Evolutionary conservation across 2,888 invertebrate species (phyloP), one percentile per base, ranked within the genome.

Genomic region (Archips crataeganus): DNA sequence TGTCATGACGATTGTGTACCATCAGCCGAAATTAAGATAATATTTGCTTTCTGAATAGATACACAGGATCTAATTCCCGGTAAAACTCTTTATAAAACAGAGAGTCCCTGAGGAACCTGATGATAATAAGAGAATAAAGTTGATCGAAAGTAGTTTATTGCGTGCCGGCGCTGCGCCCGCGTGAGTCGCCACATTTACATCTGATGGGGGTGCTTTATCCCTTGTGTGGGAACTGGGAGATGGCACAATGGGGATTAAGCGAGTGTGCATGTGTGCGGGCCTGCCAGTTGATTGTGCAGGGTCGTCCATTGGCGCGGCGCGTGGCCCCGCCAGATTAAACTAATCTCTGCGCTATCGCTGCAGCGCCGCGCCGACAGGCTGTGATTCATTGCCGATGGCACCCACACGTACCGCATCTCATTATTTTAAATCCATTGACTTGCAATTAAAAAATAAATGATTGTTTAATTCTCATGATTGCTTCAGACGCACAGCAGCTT

Each of bases 251-350:
- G 47, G 63, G 63, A 47, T 63, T 63, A 47, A 47, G 34, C 23
- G 10, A 57, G 11, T 11, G 51, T 57, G 57, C 32, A 2, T 47
- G 63, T 59, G 59, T 63, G 62, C 39, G 39, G 39, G 39, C 39
- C 39, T 6, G 39, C 63, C 11, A 42, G 57, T 49, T 42, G 15
- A 23, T 11, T 57, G 23, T 49, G 47, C 36, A 54, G 54, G 39
- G 39, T 39, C 39, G 1, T 39, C 6, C 39, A 39, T 39, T 39
- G 39, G 5, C 39, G 36, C 15, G 39, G 70, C 70, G 39, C 74
- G 74, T 74, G 65, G 60, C 60, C 51, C 65, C 75, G 71, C 42
- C 75, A 70, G 47, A 68, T 75, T 75, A 70, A 71, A 76, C 77
- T 76, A 79, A 79, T 77, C 76, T 74, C 74, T 39, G 49, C 62